Base-by-base conservation (phyloP, 1,140 invertebrate species). In the Cydia splendana region DNA sequence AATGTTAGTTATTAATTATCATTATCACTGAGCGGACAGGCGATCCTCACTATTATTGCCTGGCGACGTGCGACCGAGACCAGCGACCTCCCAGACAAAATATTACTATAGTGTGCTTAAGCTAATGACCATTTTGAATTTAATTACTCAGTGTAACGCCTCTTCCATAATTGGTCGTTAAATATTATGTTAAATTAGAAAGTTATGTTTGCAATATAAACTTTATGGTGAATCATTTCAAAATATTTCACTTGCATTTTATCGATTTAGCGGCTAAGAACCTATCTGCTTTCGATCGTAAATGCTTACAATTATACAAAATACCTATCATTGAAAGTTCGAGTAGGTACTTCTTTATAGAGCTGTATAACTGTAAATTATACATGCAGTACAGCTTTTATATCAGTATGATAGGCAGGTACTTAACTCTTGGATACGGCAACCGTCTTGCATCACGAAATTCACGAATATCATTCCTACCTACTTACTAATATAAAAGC, bases 61-160 rank as follows among this genome's bases (percentile, higher is more conserved):
- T 7, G 38, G 57, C 10, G 57, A 7, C 20, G 20, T 20, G 20
- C 77, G 45, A 65, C 62, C 74, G 57, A 75, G 79, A 80, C 84
- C 77, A 77, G 73, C 76, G 48, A 80, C 80, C 79, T 76, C 76
- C 78, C 62, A 65, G 86, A 87, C 86, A 86, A 83, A 77, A 75
- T 76, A 80, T 78, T 30, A 78, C 77, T 79, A 67, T 78, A 80
- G 76, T 48, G 45, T 67, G 71, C 18, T 20, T 80, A 79, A 75
- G 51, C 75, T 80, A 80, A 82, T 80, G 79, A 77, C 48, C 75
- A 74, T 80, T 80, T 79, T 75, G 71, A 48, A 15, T 74, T 77
- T 84, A 79, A 84, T 80, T 83, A 75, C 77, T 45, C 3, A 18
- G 30, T 76, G n/a, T 75, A 62, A 75, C 69, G 65, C 48, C 67